Evolutionary conservation across 2,113 vertebrate species (phyloP).

Genomic region (Ceuthmochares aereus): DNA sequence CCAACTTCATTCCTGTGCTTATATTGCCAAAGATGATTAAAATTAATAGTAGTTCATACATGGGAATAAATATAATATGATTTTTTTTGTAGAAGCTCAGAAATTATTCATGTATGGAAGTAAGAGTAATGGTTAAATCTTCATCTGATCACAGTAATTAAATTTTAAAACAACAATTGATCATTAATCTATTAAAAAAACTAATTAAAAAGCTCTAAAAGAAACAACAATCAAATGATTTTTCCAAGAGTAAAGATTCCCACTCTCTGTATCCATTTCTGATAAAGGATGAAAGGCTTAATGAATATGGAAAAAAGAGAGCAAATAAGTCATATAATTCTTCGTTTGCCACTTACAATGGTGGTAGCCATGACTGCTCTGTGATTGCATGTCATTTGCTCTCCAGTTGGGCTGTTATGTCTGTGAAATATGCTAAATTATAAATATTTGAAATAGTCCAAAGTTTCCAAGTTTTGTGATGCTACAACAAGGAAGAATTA

Average conservation of each 20-base stretch:
- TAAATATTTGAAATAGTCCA: background rate
- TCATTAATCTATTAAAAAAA: background rate
- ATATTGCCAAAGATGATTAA: background rate
- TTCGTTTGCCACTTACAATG: background rate
- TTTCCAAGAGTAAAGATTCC: background rate
- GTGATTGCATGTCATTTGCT: background rate
- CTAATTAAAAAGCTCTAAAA: background rate
- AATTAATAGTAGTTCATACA: background rate
- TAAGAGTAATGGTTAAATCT: background rate
- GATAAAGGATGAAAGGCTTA: background rate
- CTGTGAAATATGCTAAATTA: background rate
- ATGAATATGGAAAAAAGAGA: background rate
- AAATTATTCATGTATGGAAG: background rate
- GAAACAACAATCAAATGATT: background rate
- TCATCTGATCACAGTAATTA: background rate
- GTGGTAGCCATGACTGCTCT: background rate
- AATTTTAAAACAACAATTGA: background rate
- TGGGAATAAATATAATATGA: background rate
- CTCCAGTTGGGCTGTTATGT: background rate
- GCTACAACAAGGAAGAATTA: background rate
- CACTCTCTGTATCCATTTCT: background rate
- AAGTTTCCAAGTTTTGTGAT: background rate
- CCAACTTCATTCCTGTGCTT: background rate
- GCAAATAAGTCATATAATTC: background rate
- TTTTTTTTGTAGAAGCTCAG: background rate